Evolutionary conservation across 2,888 invertebrate genomes (phyloP).

Genomic region (Seira ritae): DNA sequence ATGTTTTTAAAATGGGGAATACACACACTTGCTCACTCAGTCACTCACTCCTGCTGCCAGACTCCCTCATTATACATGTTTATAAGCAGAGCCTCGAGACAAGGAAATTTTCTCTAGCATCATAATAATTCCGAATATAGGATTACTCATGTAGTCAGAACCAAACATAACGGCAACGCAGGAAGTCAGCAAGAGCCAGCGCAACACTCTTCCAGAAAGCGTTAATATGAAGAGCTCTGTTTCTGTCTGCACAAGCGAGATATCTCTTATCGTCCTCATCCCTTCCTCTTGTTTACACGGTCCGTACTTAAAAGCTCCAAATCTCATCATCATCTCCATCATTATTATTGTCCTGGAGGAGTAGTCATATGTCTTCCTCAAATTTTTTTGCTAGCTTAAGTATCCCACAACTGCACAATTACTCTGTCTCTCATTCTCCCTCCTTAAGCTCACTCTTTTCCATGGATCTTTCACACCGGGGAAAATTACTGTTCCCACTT

Average conservation of each 20-base stretch:
- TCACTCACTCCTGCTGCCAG: too few relatives aligned
- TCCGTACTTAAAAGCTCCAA: neutral
- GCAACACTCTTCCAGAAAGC: too few relatives aligned
- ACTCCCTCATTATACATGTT: constrained; percentile 14
- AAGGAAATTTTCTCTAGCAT: too few relatives aligned
- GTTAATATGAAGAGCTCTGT: neutral
- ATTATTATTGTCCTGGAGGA: neutral
- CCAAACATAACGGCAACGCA: neutral
- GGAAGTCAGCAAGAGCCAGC: neutral
- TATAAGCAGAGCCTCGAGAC: constrained; percentile 15
- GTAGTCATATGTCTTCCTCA: too few relatives aligned
- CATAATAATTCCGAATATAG: neutral
- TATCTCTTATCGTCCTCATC: constrained; percentile 26
- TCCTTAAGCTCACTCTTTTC: too few relatives aligned
- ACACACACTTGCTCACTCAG: neutral
- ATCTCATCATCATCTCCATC: constrained; percentile 4
- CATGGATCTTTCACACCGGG: too few relatives aligned
- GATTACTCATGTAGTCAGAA: constrained; percentile 8
- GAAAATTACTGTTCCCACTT: too few relatives aligned
- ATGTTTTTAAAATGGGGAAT: neutral
- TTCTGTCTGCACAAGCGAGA: constrained; percentile 17
- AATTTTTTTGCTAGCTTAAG: too few relatives aligned
- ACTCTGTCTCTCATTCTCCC: too few relatives aligned
- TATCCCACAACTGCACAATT: too few relatives aligned
- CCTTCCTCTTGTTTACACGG: neutral